These are phyloP conservation scores for Drosophila fungiperda DNA, from an alignment of 2,888 invertebrate species.

Conservation along the genomic window DNA sequence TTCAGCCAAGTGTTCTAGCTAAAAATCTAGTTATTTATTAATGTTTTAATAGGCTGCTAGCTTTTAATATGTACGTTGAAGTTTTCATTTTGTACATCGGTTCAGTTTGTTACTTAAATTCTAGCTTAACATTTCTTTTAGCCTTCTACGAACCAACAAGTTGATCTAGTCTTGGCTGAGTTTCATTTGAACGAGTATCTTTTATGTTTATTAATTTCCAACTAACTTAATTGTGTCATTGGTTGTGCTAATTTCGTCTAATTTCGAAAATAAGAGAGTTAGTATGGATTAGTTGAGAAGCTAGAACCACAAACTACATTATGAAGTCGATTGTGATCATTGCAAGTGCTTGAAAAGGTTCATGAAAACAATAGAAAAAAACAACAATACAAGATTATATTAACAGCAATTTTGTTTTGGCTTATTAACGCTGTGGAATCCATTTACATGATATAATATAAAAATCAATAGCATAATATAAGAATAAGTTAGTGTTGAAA, in stretches of 20 bases:
- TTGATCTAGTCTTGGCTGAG: neutral
- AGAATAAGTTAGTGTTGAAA: neutral
- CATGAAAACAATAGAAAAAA: neutral
- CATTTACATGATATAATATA: neutral
- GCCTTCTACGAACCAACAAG: neutral
- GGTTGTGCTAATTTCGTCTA: neutral
- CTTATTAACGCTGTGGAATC: neutral
- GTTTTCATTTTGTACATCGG: neutral
- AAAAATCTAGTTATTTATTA: neutral
- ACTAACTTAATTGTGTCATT: neutral
- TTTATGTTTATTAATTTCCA: neutral
- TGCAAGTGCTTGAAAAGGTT: neutral
- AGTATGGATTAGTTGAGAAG: neutral
- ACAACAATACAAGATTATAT: neutral
- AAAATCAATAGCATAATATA: neutral
- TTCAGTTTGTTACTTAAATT: neutral
- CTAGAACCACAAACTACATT: neutral
- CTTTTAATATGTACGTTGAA: neutral
- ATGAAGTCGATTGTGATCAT: neutral
- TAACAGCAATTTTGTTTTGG: neutral
- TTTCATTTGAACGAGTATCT: neutral
- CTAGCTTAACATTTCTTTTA: neutral
- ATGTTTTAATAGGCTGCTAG: neutral
- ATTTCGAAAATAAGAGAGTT: neutral
- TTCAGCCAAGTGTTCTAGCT: constrained; percentile 1